Evolutionary conservation across 92 coral and sea anemone species (phyloP).

Genomic region (Phymanthus crucifer): DNA sequence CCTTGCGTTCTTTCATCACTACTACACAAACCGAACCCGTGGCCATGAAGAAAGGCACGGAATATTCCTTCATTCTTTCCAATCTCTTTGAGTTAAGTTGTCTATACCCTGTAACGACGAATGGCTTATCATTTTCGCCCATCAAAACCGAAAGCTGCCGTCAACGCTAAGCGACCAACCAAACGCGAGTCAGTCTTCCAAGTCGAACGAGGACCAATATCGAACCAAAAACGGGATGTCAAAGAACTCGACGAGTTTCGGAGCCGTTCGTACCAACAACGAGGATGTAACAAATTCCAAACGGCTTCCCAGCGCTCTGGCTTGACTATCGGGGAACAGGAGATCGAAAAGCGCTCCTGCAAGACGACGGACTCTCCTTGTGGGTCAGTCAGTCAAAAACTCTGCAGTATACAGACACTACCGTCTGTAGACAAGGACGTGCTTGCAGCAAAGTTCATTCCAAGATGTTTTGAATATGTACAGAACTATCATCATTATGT

Average conservation of each 20-base stretch:
- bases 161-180: background rate
- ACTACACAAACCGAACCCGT: slow-evolving; percentile 11
- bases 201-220: slow-evolving; percentile 56
- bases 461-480: slow-evolving; percentile 62
- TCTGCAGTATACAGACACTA: background rate
- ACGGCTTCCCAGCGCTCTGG: slow-evolving; percentile 55
- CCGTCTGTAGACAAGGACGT: slow-evolving; percentile 24
- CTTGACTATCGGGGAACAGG: slow-evolving; percentile 72
- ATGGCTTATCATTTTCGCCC: slow-evolving; percentile 38
- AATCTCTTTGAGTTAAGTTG: background rate
- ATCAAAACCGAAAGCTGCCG: slow-evolving; percentile 19
- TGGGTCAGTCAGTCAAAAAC: background rate
- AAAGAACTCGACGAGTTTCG: slow-evolving; percentile 58
- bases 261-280: slow-evolving; percentile 51
- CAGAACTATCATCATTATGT: slow-evolving; percentile 80
- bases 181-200: slow-evolving; percentile 31
- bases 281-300: slow-evolving; percentile 50
- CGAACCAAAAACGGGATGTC: slow-evolving; percentile 59
- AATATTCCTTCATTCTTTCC: background rate
- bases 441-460: slow-evolving; percentile 44
- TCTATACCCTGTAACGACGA: background rate
- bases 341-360: slow-evolving; percentile 30
- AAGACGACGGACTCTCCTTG: background rate
- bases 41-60: background rate
- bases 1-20: slow-evolving; percentile 43